Conservation (phyloP, 1,140 invertebrate species). For the Linepithema humile region DNA sequence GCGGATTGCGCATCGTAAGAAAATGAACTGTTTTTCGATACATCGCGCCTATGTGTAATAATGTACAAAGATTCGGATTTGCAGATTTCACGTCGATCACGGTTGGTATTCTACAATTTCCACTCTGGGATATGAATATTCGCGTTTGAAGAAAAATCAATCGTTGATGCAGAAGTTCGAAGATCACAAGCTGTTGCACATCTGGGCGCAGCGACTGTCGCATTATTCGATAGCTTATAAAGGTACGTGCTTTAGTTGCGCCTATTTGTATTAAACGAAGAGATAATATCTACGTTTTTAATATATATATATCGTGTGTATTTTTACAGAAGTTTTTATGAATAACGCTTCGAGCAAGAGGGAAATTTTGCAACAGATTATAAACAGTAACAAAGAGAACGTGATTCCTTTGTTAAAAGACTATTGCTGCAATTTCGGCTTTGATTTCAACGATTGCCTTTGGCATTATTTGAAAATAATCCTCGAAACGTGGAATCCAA, state of each 20-base stretch:
- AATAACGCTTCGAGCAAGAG: conserved; percentile 71
- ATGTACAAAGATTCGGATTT: conserved; percentile 15
- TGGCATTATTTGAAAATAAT: conserved; percentile 77
- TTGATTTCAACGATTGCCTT: conserved; percentile 78
- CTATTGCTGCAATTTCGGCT: conserved; percentile 78
- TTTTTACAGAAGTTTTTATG: conserved; percentile 72
- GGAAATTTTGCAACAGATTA: conserved; percentile 75
- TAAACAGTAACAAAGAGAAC: conserved; percentile 69
- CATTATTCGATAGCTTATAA: conserved; percentile 73
- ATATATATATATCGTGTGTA: neutral
- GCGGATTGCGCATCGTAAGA: conserved; percentile 66
- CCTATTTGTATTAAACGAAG: neutral
- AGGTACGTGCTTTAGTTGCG: conserved; percentile 60
- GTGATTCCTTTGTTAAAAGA: conserved; percentile 74
- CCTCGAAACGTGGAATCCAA: conserved; percentile 80
- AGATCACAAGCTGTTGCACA: conserved; percentile 68
- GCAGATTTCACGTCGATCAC: conserved; percentile 67
- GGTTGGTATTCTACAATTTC: conserved; percentile 66
- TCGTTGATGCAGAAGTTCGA: conserved; percentile 58
- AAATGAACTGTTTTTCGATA: neutral
- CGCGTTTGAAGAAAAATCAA: conserved; percentile 64
- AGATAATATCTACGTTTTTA: neutral
- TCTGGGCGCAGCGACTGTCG: conserved; percentile 73
- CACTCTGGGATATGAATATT: conserved; percentile 76
- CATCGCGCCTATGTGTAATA: neutral